A percentile compares a stretch with the other conserved stretches of the same genome.
phyloP scores from a whole-genome alignment of 2,888 invertebrate species.

The Empis stercorea region DNA sequence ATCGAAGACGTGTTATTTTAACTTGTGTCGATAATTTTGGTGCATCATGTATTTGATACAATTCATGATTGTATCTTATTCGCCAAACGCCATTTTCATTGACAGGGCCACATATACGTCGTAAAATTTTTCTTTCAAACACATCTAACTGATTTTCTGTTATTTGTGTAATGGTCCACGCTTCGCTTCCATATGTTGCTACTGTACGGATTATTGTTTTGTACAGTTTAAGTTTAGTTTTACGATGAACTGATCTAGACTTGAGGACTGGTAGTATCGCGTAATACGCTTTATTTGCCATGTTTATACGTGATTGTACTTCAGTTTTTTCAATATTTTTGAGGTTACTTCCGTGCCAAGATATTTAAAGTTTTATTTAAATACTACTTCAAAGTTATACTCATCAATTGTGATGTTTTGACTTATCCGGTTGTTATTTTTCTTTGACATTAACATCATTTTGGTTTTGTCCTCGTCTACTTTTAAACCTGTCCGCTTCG shows the following conservation, averaged over 20 bases:
- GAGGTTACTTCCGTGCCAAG: neutral
- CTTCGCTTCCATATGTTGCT: neutral
- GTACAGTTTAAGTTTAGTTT: neutral
- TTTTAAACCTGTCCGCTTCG: neutral
- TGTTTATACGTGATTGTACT: neutral
- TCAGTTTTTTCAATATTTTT: neutral
- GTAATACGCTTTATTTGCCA: neutral
- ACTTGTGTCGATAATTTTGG: constrained; percentile 1
- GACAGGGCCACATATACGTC: constrained; percentile 8
- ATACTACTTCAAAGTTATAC: neutral
- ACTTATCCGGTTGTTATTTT: neutral
- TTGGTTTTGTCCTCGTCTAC: constrained; percentile 2
- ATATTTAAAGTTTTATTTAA: neutral
- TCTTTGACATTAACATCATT: neutral
- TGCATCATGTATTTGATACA: constrained; percentile 5
- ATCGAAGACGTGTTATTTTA: constrained; percentile 5
- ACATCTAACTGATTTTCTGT: constrained; percentile 4
- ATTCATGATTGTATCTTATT: constrained; percentile 7
- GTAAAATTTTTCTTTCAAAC: constrained; percentile 5
- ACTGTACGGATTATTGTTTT: neutral
- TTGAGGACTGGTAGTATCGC: neutral
- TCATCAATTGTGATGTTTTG: neutral
- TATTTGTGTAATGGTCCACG: constrained; percentile 2
- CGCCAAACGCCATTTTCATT: constrained; percentile 3
- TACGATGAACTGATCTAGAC: neutral